Base-by-base conservation (phyloP, 2,888 invertebrate genomes). In the Cancer borealis region DNA sequence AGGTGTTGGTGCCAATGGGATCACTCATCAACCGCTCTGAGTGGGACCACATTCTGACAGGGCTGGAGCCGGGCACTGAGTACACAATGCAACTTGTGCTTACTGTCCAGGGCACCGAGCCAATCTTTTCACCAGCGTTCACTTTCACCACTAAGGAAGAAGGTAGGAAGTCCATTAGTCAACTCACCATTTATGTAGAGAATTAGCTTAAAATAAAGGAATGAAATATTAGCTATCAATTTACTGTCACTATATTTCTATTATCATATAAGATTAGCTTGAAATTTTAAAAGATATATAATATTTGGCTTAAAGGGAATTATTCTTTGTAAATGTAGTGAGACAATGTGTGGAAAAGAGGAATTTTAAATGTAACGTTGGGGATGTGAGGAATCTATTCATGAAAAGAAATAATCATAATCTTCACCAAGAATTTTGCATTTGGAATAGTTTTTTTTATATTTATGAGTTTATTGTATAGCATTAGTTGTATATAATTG, bases 1-100 rank as follows among this genome's bases (percentile, higher is more conserved):
- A 98, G 97, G 98, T 98, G 30, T 98, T 98, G 96, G 98, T 98
- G 0, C 98, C 98, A 17, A 98, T 98, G 0, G 98, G 98, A 96
- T 98, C 98, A 96, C 97, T 98, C 8, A 98, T 99, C 95, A 98
- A 98, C 0, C 98, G 98, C 8, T 98, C 98, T 6, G 98, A 98
- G 95, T 97, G 99, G 95, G 98, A 98, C 96, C 98, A 99, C 97
- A 98, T 98, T 95, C 96, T 99, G 92, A 97, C 98, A 14, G 98
- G 98, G 1, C 97, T 99, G 92, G 97, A 98, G 96, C 98, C 98
- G 0, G 98, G 98, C 95, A 98, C 98, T 0, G 97, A 97, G 66
- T 99, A 99, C 96, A 98, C 98, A 96, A 97, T 99, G 39, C 98
- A 98, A 96, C 97, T 98, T 21, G 98, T 98, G 89, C 97, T 99